Conservation (phyloP, 1,140 invertebrate species). For the Teleogryllus occipitalis region DNA sequence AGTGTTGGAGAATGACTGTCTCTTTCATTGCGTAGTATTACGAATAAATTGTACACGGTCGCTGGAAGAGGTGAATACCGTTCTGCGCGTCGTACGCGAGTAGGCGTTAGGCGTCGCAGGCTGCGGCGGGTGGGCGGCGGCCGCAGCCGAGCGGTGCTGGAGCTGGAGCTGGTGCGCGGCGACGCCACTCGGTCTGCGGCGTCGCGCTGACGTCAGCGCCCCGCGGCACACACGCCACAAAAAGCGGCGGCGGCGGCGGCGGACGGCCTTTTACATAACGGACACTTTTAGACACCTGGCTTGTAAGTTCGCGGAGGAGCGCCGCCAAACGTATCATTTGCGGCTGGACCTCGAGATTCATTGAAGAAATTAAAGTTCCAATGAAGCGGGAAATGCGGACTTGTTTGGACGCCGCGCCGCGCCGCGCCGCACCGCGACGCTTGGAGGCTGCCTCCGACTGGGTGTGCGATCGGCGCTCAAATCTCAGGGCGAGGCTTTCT, state of each 20-base stretch:
- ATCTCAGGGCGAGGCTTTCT: no score
- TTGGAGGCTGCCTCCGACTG: no score
- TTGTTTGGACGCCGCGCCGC: not conserved
- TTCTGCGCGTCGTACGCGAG: no score
- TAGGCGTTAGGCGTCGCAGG: no score
- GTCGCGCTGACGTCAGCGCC: not conserved
- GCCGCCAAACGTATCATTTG: not conserved
- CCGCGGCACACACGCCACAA: not conserved
- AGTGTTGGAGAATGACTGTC: no score
- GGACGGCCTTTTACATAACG: not conserved
- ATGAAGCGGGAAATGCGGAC: constrained; percentile 3
- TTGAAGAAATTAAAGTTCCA: constrained; percentile 1
- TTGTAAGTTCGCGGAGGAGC: not conserved
- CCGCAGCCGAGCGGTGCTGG: no score
- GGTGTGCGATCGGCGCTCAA: no score
- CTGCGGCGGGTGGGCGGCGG: not conserved
- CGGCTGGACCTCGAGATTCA: not conserved
- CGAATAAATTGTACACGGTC: no score
- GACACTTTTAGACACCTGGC: constrained; percentile 3
- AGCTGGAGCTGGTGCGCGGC: not conserved
- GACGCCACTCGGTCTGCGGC: not conserved
- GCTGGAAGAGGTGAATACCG: no score
- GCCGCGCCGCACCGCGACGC: no score
- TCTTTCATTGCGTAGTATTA: no score
- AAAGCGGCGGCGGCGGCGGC: not conserved